Evolutionary conservation across 2,113 vertebrate species (phyloP).

Genomic region (Elanus axillaris): DNA sequence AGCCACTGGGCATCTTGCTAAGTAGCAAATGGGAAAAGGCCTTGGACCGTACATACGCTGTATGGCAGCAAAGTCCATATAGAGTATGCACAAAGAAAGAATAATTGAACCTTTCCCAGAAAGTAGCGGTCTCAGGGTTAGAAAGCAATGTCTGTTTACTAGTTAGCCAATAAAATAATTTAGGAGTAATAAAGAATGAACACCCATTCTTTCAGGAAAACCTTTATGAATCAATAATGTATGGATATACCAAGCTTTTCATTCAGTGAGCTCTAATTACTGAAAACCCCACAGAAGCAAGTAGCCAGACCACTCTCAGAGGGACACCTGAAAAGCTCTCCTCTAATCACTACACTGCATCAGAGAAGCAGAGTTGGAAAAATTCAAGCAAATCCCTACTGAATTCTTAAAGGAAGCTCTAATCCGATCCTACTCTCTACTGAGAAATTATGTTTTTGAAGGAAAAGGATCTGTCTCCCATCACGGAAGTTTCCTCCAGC

Average conservation of each 20-base stretch:
- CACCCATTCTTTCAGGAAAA: background rate
- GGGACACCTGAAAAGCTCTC: background rate
- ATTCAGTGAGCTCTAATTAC: background rate
- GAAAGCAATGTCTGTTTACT: background rate
- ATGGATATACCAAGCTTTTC: background rate
- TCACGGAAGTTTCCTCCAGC: background rate
- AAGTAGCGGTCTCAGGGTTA: background rate
- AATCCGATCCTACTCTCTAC: background rate
- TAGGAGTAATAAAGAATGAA: background rate
- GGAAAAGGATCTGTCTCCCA: slow-evolving; percentile 9
- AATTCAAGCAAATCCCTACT: background rate
- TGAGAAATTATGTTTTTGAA: background rate
- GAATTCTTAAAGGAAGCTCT: background rate
- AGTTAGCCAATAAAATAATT: background rate
- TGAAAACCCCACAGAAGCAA: background rate
- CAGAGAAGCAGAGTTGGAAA: background rate
- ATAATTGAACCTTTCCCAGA: background rate
- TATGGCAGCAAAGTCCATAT: background rate
- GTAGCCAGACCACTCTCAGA: background rate
- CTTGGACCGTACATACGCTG: background rate
- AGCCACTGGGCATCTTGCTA: background rate
- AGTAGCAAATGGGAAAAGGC: background rate
- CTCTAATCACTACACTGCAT: background rate
- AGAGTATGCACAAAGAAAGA: background rate
- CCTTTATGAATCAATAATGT: background rate